These are phyloP conservation scores for Pogonocherus hispidulus DNA, from an alignment of 2,888 invertebrate species.

Conservation along the genomic window DNA sequence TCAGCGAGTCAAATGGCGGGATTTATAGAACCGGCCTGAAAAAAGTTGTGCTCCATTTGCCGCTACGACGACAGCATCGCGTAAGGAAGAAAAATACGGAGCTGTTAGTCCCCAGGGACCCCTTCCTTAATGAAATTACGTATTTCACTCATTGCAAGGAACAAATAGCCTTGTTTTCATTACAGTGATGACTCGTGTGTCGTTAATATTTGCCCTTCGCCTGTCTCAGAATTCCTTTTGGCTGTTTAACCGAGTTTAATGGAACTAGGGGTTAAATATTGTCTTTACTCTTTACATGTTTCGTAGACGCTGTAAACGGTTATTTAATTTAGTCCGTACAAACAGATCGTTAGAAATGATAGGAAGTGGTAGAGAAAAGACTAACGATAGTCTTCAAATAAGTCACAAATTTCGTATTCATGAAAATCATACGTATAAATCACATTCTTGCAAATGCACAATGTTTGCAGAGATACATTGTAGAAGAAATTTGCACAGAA, in stretches of 20 bases:
- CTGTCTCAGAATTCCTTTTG: slow-evolving; percentile 19
- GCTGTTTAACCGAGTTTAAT: neutral
- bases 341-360: too few relatives aligned
- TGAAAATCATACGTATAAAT: too few relatives aligned
- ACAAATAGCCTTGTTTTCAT: slow-evolving; percentile 28
- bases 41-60: slow-evolving; percentile 7
- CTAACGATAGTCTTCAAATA: too few relatives aligned
- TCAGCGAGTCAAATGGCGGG: neutral
- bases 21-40: neutral
- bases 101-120: slow-evolving; percentile 21
- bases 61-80: neutral
- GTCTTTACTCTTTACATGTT: neutral
- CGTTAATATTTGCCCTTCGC: slow-evolving; percentile 22
- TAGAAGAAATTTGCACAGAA: too few relatives aligned
- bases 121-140: slow-evolving; percentile 47
- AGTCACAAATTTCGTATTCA: too few relatives aligned
- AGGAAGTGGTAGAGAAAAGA: too few relatives aligned
- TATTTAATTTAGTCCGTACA: too few relatives aligned
- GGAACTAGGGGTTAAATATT: neutral
- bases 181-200: slow-evolving; percentile 9
- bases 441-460: too few relatives aligned
- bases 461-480: too few relatives aligned
- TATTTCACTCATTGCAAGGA: slow-evolving; percentile 35
- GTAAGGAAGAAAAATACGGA: slow-evolving; percentile 21
- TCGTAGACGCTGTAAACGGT: too few relatives aligned